Evolutionary conservation across 2,797 vertebrate species (phyloP).

Genomic region (Lepilemur septentrionalis): DNA sequence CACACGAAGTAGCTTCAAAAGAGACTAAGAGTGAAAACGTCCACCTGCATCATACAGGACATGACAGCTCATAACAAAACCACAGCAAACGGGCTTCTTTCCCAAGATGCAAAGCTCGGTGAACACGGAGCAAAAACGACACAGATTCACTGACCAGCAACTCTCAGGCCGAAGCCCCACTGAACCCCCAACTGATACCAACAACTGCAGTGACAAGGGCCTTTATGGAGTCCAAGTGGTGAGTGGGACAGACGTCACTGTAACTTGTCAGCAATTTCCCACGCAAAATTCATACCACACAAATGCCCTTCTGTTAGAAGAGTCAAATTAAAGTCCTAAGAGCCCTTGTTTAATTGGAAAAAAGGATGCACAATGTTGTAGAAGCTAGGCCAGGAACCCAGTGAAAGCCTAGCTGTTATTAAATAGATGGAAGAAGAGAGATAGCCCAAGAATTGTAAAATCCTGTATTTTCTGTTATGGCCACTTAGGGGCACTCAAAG

Average conservation of each 20-base stretch:
- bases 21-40: background rate
- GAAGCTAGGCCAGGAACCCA: background rate
- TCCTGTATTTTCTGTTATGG: conserved; percentile 79
- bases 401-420: background rate
- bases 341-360: background rate
- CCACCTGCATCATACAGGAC: background rate
- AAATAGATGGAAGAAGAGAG: background rate
- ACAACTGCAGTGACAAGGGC: conserved; percentile 67
- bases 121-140: conserved; percentile 14
- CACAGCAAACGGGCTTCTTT: background rate
- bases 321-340: background rate
- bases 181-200: conserved; percentile 56
- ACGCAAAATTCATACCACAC: conserved; percentile 64
- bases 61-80: conserved; percentile 34
- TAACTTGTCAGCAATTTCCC: conserved; percentile 61
- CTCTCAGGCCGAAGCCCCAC: background rate
- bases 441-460: background rate
- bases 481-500: conserved; percentile 88
- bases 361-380: background rate
- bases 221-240: conserved; percentile 63
- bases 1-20: background rate
- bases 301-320: conserved; percentile 39
- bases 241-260: conserved; percentile 65
- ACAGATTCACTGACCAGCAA: conserved; percentile 30
- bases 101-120: background rate